Conservation (phyloP, 2,888 invertebrate genomes). For the Ephialtes manifestator region DNA sequence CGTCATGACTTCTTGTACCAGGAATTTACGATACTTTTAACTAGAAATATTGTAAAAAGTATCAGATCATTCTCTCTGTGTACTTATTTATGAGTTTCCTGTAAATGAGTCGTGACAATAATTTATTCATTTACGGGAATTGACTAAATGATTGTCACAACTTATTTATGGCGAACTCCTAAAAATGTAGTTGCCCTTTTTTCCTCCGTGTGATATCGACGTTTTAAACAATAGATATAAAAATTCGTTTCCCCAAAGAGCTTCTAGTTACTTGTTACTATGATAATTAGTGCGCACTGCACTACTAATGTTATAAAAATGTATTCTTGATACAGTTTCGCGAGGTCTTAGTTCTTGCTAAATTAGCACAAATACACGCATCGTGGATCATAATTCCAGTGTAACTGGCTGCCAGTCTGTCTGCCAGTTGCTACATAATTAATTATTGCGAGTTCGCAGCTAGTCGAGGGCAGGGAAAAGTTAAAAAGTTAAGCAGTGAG, state of each 20-base stretch:
- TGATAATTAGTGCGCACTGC: constrained; percentile 33
- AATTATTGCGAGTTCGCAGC: constrained; percentile 56
- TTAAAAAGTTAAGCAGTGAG: constrained; percentile 44
- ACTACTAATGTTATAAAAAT: constrained; percentile 16
- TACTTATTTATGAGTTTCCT: too few relatives aligned
- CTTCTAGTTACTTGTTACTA: constrained; percentile 46
- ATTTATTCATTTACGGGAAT: too few relatives aligned
- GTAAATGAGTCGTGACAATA: too few relatives aligned
- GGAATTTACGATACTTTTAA: too few relatives aligned
- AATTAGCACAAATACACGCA: constrained; percentile 20
- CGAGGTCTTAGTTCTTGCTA: constrained; percentile 13
- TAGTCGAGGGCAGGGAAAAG: constrained; percentile 28
- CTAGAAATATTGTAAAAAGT: too few relatives aligned
- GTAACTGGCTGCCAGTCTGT: constrained; percentile 44
- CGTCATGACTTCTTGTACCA: too few relatives aligned
- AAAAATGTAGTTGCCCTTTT: too few relatives aligned
- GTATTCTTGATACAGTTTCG: constrained; percentile 52
- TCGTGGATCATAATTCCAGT: constrained; percentile 28
- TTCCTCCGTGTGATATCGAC: not conserved
- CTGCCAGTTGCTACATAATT: constrained; percentile 53
- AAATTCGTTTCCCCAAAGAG: not conserved
- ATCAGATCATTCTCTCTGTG: too few relatives aligned
- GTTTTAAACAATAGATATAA: not conserved
- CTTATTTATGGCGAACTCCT: too few relatives aligned
- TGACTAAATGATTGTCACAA: too few relatives aligned